These are phyloP conservation scores for Troides helena DNA, from an alignment of 2,888 invertebrate species.

Conservation along the genomic window DNA sequence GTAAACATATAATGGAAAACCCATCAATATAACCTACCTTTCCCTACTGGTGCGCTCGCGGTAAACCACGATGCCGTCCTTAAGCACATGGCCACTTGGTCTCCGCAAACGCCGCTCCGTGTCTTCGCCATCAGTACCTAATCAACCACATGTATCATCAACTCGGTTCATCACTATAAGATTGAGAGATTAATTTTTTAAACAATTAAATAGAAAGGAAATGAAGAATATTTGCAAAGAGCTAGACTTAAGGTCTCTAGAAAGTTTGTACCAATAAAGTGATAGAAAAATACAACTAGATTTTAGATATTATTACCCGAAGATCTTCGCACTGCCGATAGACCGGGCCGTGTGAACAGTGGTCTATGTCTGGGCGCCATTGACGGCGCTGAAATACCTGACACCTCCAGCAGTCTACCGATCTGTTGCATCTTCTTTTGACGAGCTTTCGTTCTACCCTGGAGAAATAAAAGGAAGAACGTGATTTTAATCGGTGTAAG, in stretches of 20 bases:
- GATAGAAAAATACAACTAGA: too few species aligned
- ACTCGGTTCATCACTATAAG: not conserved
- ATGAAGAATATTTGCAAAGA: not conserved
- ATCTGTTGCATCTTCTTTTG: constrained; percentile 99
- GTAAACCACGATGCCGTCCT: constrained; percentile 69
- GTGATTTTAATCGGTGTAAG: too few species aligned
- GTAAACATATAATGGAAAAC: not conserved
- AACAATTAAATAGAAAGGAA: not conserved
- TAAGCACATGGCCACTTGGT: constrained; percentile 67
- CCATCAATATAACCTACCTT: constrained; percentile 49
- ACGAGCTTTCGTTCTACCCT: constrained; percentile 95
- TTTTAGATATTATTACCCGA: constrained; percentile 43
- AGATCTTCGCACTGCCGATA: constrained; percentile 78
- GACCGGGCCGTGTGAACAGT: constrained; percentile 78
- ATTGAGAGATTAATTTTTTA: not conserved
- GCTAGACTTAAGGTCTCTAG: too few species aligned
- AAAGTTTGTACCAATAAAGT: too few species aligned
- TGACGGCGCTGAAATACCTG: constrained; percentile 79
- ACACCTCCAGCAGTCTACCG: constrained; percentile 93
- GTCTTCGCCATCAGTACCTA: constrained; percentile 61
- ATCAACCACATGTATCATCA: not conserved
- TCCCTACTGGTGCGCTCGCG: constrained; percentile 69
- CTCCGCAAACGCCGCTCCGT: constrained; percentile 61
- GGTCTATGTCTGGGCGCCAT: constrained; percentile 70
- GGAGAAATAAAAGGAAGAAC: constrained; percentile 31